Base-by-base conservation (phyloP, 92 coral and sea anemone species). In the Galaxea fascicularis region DNA sequence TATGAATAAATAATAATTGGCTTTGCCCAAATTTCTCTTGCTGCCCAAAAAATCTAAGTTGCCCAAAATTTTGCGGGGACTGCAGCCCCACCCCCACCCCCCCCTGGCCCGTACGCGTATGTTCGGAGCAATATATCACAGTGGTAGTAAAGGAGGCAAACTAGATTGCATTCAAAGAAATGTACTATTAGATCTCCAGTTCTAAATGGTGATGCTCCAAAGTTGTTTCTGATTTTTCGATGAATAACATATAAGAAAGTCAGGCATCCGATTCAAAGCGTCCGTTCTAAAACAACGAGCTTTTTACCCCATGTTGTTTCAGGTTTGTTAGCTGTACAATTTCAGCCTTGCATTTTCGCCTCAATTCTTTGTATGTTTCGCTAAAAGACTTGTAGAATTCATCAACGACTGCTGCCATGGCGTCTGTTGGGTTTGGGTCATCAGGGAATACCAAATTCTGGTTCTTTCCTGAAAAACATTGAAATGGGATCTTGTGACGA, bases 321-420 rank as follows among this genome's bases (percentile, higher is more conserved):
- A 70, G 9, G 35, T 72, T 70, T 18, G 77, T 66, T n/a, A 82
- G 60, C 47, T 70, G 71, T 24, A 71, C 57, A 35, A 82, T 24
- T 24, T 82, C 86, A 25, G 44, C 26, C n/a, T 35, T 54, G 78
- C 35, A 71, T 45, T 82, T 82, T 70, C 28, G 45, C 31, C 59
- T 35, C 56, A 82, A 18, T 27, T 82, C 71, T 41, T 56, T 22
- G 86, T 82, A 71, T 18, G 78, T 56, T 26, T n/a, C 44, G 3
- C 58, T 54, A 10, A 82, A 82, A 5, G 86, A 82, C 26, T 17
- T 39, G 58, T 71, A 62, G 58, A 82, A 82, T 18, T 82, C 86
- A 3, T 82, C 70, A 24, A 82, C 78, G 5, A 71, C 58, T 82
- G 60, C 21, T 14, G 73, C 78, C 67, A 82, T 70, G 18, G 63